Conservation (phyloP, 2,797 vertebrate genomes). For the Acrocephalus scirpaceus region DNA sequence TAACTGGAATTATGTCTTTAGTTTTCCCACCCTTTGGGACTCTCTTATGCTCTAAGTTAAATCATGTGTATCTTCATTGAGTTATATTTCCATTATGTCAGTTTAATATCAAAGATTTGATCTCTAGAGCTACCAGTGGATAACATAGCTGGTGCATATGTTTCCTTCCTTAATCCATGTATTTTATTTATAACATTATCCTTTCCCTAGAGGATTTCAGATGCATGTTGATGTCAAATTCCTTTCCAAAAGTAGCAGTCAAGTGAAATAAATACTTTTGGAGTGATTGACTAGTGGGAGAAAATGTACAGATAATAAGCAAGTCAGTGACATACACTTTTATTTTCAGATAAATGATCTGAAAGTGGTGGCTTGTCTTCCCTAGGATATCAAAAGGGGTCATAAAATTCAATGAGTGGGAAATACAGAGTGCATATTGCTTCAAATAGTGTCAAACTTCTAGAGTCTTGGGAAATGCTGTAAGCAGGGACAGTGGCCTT, state of each 20-base stretch:
- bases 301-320: background rate
- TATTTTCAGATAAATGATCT: slow-evolving; percentile 22
- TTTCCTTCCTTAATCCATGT: background rate
- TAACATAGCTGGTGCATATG: background rate
- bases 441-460: background rate
- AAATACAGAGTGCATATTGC: background rate
- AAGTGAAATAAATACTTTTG: slow-evolving; percentile 19
- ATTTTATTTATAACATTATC: slow-evolving; percentile 3
- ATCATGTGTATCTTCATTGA: background rate
- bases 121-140: background rate
- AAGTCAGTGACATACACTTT: background rate
- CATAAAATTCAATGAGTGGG: background rate
- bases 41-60: background rate
- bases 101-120: background rate
- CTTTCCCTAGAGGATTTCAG: slow-evolving; percentile 33
- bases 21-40: background rate
- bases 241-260: slow-evolving; percentile 10
- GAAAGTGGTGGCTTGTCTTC: background rate
- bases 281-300: background rate
- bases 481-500: background rate
- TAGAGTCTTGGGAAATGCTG: background rate
- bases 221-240: background rate
- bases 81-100: background rate
- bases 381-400: background rate
- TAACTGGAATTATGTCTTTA: background rate